Percentiles rank a stretch among this genome's conserved stretches.
These are phyloP conservation scores for Microctenopoma stevenorrisi DNA, from an alignment of 2,797 vertebrate genomes.

Conservation along the genomic window DNA sequence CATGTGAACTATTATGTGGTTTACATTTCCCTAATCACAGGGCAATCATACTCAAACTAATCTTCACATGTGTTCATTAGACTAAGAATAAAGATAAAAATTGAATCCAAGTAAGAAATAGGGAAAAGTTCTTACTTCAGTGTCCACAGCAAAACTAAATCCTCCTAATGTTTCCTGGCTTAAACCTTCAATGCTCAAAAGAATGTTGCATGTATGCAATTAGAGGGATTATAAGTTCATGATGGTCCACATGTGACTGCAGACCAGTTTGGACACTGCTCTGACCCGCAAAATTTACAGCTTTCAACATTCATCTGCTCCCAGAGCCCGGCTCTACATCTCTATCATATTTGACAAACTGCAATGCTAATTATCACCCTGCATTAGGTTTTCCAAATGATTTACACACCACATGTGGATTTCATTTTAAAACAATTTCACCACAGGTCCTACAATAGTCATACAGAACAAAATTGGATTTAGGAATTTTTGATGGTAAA, in stretches of 20 bases:
- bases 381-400: not conserved
- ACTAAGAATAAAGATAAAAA: too few relatives aligned
- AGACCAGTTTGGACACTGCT: slow-evolving; percentile 28
- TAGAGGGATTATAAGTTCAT: slow-evolving; percentile 29
- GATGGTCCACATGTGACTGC: slow-evolving; percentile 30
- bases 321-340: slow-evolving; percentile 17
- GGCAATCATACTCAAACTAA: too few relatives aligned
- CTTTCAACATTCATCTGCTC: slow-evolving; percentile 1
- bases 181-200: slow-evolving; percentile 11
- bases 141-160: slow-evolving; percentile 20
- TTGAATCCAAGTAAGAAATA: not conserved
- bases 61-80: too few relatives aligned
- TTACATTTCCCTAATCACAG: too few relatives aligned
- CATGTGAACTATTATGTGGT: too few relatives aligned
- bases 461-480: slow-evolving; percentile 31
- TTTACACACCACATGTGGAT: slow-evolving; percentile 45
- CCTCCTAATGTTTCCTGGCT: not conserved
- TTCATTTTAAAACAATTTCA: slow-evolving; percentile 27
- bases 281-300: slow-evolving; percentile 1
- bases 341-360: slow-evolving; percentile 18
- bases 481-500: slow-evolving; percentile 46
- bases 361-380: slow-evolving; percentile 13
- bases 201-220: slow-evolving; percentile 39
- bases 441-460: slow-evolving; percentile 12
- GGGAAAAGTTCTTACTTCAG: not conserved